These are phyloP conservation scores for Balaeniceps rex DNA, from an alignment of 2,113 vertebrate genomes.

Conservation along the genomic window DNA sequence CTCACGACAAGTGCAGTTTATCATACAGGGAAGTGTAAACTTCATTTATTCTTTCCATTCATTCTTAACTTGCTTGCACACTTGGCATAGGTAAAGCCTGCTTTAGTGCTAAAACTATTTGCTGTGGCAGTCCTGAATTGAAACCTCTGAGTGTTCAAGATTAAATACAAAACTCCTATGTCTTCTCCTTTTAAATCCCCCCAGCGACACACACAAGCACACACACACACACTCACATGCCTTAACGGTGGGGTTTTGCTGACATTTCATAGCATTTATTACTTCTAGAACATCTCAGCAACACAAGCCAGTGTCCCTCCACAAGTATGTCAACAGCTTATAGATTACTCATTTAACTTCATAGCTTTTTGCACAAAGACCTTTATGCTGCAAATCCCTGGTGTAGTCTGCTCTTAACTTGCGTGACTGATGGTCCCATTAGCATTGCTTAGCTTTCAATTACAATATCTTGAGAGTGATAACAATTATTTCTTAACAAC, in stretches of 20 bases:
- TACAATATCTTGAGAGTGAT: not conserved
- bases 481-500: not conserved
- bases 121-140: not conserved
- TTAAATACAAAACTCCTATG: not conserved
- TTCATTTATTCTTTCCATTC: not conserved
- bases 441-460: not conserved
- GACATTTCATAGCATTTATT: not conserved
- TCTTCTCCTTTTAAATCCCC: not conserved
- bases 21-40: not conserved
- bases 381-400: not conserved
- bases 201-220: not conserved
- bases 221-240: not conserved
- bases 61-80: not conserved
- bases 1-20: not conserved
- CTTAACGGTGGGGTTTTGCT: not conserved
- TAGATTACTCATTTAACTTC: not conserved
- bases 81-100: not conserved
- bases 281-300: not conserved
- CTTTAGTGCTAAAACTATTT: not conserved
- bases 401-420: not conserved
- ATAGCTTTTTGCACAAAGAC: not conserved
- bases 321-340: not conserved
- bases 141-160: not conserved
- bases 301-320: not conserved
- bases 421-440: not conserved